These are phyloP conservation scores for Cephus nigrinus DNA, from an alignment of 2,888 invertebrate species.

Conservation along the genomic window DNA sequence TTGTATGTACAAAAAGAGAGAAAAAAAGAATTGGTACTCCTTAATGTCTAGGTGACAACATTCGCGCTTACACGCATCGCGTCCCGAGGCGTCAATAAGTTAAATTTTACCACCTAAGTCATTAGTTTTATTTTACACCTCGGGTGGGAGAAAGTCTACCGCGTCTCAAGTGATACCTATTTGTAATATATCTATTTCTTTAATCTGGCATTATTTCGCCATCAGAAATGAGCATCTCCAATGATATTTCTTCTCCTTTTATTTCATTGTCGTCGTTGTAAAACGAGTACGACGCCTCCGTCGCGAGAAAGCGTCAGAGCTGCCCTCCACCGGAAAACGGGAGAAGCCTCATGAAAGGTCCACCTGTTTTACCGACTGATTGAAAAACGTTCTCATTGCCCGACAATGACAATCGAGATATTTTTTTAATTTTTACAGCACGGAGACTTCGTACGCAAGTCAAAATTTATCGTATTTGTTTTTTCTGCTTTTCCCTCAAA, in stretches of 20 bases:
- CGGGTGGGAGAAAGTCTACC: slow-evolving; percentile 39
- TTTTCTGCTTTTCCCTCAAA: background rate
- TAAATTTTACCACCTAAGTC: slow-evolving; percentile 51
- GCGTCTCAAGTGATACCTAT: background rate
- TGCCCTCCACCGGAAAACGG: background rate
- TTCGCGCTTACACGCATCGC: slow-evolving; percentile 42
- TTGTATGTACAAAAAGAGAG: slow-evolving; percentile 51
- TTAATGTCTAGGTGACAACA: background rate
- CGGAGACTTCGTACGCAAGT: slow-evolving; percentile 39
- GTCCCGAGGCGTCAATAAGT: slow-evolving; percentile 59
- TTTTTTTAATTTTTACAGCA: slow-evolving; percentile 4
- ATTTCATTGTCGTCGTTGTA: background rate
- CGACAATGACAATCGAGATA: background rate
- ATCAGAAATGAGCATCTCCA: slow-evolving; percentile 24
- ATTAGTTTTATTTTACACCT: slow-evolving; percentile 48
- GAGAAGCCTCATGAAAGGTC: background rate
- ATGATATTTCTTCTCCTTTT: slow-evolving; percentile 8
- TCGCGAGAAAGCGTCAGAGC: background rate
- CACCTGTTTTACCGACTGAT: background rate
- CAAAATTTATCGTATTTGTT: background rate
- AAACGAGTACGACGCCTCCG: background rate
- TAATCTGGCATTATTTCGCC: slow-evolving; percentile 16
- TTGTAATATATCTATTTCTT: slow-evolving; percentile 14
- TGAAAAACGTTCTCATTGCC: background rate
- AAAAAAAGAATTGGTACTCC: background rate